Conservation (phyloP, 1,140 invertebrate species). For the Venturia canescens region DNA sequence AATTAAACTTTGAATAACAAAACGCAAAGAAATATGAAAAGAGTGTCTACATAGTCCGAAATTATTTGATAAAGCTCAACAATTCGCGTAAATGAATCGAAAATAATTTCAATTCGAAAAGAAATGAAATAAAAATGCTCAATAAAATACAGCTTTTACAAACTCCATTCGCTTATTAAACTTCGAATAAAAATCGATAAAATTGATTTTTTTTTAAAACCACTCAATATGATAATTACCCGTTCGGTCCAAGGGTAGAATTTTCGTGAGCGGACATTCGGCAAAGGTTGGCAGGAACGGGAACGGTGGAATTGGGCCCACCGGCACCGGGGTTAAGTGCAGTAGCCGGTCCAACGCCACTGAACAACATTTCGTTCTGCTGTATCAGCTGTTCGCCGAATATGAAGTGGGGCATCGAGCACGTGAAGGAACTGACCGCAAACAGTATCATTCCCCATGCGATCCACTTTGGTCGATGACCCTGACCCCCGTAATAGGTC, state of each 20-base stretch:
- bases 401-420: constrained; percentile 89
- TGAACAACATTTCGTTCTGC: constrained; percentile 80
- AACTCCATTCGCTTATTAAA: too few species aligned
- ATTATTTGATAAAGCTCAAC: too few species aligned
- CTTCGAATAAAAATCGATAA: too few species aligned
- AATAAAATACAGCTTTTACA: too few species aligned
- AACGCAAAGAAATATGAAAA: too few species aligned
- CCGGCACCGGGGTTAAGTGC: constrained; percentile 41
- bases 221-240: constrained; percentile 56
- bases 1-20: too few species aligned
- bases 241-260: constrained; percentile 56
- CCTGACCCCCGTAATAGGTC: constrained; percentile 95
- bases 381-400: constrained; percentile 85
- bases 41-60: too few species aligned
- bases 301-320: constrained; percentile 65
- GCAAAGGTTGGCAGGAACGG: constrained; percentile 72
- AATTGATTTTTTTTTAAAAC: too few species aligned
- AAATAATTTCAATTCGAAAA: too few species aligned
- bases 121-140: too few species aligned
- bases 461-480: constrained; percentile 97
- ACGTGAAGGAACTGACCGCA: constrained; percentile 90
- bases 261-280: constrained; percentile 64
- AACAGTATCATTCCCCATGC: constrained; percentile 95
- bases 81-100: too few species aligned
- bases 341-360: constrained; percentile 65